Conservation (phyloP, 2,113 vertebrate species). For the Neodon shergylaensis region DNA sequence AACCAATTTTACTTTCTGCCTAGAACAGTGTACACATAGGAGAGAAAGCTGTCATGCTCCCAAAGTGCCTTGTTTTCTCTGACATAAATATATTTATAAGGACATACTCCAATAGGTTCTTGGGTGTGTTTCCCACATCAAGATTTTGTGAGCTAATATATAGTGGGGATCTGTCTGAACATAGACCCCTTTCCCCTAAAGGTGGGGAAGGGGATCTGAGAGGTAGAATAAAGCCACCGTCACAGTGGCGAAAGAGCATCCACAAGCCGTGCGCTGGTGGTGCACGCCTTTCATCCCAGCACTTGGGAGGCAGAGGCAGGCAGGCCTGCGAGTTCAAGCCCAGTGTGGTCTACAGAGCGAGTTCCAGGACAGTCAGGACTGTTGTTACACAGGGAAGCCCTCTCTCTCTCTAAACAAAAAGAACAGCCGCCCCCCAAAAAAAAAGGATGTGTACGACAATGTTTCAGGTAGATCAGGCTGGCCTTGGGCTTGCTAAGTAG, state of each 20-base stretch:
- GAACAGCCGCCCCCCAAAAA: no score
- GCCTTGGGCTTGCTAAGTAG: background rate
- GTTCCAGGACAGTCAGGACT: background rate
- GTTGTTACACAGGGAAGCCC: background rate
- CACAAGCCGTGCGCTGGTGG: background rate
- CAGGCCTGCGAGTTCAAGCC: background rate
- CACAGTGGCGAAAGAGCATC: background rate
- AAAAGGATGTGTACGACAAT: background rate
- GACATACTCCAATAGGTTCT: slow-evolving; percentile 81
- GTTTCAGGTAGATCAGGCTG: background rate
- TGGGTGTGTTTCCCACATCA: slow-evolving; percentile 42
- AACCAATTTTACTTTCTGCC: slow-evolving; percentile 81
- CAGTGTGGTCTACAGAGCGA: background rate
- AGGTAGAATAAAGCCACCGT: background rate
- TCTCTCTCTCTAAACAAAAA: background rate
- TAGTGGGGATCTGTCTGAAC: background rate
- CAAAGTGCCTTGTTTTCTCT: slow-evolving; percentile 87
- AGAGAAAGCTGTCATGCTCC: slow-evolving; percentile 80
- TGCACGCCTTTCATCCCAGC: background rate
- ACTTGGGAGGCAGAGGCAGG: background rate
- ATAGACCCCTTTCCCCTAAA: background rate
- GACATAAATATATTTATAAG: slow-evolving; percentile 86
- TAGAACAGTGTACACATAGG: slow-evolving; percentile 81
- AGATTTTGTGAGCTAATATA: slow-evolving; percentile 17
- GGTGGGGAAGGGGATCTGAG: background rate